A percentile compares a stretch with the other conserved stretches of the same genome.
Evolutionary conservation across 2,888 invertebrate species (phyloP).

Genomic region (Noctua comes): DNA sequence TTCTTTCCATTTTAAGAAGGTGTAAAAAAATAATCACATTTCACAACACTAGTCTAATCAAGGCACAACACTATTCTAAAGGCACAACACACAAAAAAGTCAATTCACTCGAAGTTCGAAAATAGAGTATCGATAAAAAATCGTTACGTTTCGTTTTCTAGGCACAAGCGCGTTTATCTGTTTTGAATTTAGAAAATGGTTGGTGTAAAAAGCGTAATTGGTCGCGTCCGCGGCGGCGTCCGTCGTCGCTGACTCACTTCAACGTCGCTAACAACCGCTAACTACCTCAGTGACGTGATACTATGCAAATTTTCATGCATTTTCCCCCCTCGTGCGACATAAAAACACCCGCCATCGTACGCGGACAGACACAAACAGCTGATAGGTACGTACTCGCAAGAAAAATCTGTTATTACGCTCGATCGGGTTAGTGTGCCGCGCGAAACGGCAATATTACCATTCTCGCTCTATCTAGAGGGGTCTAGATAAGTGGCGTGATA

Average conservation of each 20-base stretch:
- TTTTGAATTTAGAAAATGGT: constrained; percentile 83
- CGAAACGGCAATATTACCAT: constrained; percentile 73
- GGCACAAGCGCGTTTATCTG: constrained; percentile 72
- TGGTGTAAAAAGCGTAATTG: constrained; percentile 82
- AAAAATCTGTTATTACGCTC: constrained; percentile 83
- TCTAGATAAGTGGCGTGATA: constrained; percentile 84
- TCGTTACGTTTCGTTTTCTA: constrained; percentile 82
- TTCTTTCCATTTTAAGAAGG: constrained; percentile 84
- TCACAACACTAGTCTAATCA: constrained; percentile 78
- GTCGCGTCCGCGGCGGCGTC: constrained; percentile 78
- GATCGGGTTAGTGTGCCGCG: constrained; percentile 85
- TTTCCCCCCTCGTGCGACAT: constrained; percentile 73
- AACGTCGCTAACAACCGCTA: constrained; percentile 66
- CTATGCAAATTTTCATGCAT: constrained; percentile 82
- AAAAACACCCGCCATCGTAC: constrained; percentile 70
- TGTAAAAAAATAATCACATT: constrained; percentile 79
- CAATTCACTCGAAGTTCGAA: constrained; percentile 69
- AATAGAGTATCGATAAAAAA: constrained; percentile 72
- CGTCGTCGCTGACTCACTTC: constrained; percentile 81
- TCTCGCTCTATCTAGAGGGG: constrained; percentile 83
- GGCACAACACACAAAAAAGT: constrained; percentile 69
- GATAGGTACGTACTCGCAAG: constrained; percentile 77
- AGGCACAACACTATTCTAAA: constrained; percentile 63
- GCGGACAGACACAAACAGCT: constrained; percentile 78
- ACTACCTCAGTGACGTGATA: constrained; percentile 74